These are phyloP conservation scores for Oxystoma pomonae DNA, from an alignment of 2,888 invertebrate genomes.

Conservation along the genomic window DNA sequence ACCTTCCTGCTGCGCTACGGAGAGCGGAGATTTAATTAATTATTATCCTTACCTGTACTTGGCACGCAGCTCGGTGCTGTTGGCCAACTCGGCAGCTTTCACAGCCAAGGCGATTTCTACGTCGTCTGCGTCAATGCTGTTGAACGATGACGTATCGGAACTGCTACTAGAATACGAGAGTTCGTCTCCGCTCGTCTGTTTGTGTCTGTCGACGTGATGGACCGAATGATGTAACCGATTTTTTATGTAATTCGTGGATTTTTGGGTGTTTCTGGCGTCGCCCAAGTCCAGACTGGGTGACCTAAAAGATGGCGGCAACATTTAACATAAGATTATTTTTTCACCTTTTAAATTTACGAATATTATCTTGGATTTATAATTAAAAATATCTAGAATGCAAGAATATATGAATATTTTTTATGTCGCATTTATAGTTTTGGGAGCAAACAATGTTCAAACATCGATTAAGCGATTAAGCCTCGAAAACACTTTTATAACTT, in stretches of 20 bases:
- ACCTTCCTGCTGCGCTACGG: no score
- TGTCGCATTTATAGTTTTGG: no score
- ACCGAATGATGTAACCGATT: not conserved
- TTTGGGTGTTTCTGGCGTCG: constrained; percentile 22
- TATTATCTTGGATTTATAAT: no score
- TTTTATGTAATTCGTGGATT: not conserved
- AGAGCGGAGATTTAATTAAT: no score
- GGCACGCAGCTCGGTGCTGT: constrained; percentile 71
- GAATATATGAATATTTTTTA: no score
- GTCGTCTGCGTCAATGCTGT: constrained; percentile 78
- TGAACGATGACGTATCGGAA: constrained; percentile 64
- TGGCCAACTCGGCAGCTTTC: constrained; percentile 76
- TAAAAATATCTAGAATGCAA: no score
- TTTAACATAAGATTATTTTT: no score
- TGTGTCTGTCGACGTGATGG: not conserved
- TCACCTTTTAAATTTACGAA: no score
- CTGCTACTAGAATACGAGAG: constrained; percentile 39
- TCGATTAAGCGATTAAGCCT: no score
- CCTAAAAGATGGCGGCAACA: no score
- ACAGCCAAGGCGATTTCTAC: constrained; percentile 83
- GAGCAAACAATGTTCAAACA: no score
- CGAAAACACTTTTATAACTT: no score
- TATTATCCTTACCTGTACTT: constrained; percentile 76
- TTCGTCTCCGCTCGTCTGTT: constrained; percentile 28
- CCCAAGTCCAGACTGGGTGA: constrained; percentile 57